phyloP scores from a whole-genome alignment of 2,113 vertebrate species.

The Barbus barbus region DNA sequence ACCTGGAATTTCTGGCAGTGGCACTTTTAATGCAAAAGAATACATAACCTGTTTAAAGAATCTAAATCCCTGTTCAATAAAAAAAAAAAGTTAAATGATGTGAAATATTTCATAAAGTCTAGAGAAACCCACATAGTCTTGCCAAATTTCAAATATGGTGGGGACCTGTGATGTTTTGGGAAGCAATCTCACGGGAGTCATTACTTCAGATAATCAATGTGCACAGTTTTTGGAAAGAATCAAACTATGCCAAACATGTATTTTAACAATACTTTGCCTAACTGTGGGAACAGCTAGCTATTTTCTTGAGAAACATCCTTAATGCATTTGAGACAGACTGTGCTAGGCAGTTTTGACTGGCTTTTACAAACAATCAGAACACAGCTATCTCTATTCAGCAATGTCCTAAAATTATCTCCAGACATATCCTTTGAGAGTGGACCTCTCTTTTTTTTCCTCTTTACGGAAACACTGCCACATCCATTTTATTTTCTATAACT shows the following conservation, averaged over 20 bases:
- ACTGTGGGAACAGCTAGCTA: conserved; percentile 24
- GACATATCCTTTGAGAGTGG: background rate
- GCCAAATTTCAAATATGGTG: background rate
- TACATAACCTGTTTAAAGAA: background rate
- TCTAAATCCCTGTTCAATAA: background rate
- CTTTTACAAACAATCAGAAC: conserved; percentile 37
- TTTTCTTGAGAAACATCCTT: conserved; percentile 33
- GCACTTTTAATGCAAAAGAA: background rate
- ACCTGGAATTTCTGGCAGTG: background rate
- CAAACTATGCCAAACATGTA: background rate
- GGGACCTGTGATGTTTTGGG: background rate
- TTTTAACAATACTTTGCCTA: background rate
- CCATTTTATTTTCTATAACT: background rate
- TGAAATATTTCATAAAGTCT: background rate
- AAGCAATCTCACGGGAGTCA: background rate
- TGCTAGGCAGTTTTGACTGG: conserved; percentile 11
- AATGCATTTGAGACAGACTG: conserved; percentile 4
- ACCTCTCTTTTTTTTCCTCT: background rate
- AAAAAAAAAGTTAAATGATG: background rate
- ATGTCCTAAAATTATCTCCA: conserved; percentile 36
- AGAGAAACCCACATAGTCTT: background rate
- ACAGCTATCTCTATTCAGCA: conserved; percentile 14
- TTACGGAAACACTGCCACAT: background rate
- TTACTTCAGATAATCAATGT: background rate
- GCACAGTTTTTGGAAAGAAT: background rate